Conservation (phyloP, 2,888 invertebrate species). For the Sthenelais limicola region DNA sequence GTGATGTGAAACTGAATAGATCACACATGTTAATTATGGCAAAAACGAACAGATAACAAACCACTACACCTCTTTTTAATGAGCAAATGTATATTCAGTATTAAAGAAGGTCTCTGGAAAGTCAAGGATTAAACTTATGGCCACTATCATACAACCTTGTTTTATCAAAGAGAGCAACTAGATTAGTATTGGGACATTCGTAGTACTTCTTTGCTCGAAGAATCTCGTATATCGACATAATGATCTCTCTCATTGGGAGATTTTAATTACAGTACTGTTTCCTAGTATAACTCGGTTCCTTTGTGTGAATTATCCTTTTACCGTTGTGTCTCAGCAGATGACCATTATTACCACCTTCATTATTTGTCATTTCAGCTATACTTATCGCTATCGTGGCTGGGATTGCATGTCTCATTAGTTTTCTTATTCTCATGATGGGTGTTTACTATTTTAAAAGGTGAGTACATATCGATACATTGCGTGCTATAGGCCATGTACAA, state of each 20-base stretch:
- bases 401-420: constrained; percentile 41
- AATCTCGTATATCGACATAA: not conserved
- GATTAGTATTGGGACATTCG: no score
- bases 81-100: no score
- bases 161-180: no score
- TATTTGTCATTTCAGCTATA: constrained; percentile 35
- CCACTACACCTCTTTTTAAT: no score
- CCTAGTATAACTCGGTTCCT: no score
- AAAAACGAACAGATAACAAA: no score
- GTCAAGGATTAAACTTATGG: no score
- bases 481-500: not conserved
- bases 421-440: constrained; percentile 39
- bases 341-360: not conserved
- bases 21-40: not conserved
- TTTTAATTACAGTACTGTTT: no score
- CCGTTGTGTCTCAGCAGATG: not conserved
- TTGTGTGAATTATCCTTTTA: not conserved
- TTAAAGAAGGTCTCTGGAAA: no score
- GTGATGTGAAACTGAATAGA: not conserved
- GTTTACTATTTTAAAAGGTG: constrained; percentile 41
- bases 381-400: constrained; percentile 40
- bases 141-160: no score
- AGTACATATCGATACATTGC: not conserved
- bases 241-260: no score
- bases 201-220: not conserved